Evolutionary conservation across 2,888 invertebrate species (phyloP).

Genomic region (Hirudinaria manillensis): DNA sequence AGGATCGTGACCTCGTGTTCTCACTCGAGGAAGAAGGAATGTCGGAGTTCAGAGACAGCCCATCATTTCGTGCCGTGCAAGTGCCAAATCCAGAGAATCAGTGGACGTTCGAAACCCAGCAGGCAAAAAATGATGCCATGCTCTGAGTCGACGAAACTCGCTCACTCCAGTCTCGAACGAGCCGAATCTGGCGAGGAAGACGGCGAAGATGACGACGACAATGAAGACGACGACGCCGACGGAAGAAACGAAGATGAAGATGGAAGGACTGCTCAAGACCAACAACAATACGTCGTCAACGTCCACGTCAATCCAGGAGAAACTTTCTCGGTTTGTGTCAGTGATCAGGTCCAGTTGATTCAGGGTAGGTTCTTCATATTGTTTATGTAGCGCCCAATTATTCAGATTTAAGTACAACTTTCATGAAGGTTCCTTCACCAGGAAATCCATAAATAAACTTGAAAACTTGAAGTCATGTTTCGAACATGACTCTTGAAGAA

Average conservation of each 20-base stretch:
- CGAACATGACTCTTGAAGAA: too few relatives aligned
- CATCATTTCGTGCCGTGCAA: background rate
- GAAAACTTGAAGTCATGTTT: background rate
- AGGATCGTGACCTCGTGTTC: background rate
- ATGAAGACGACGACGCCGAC: conserved; percentile 22
- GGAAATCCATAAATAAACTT: background rate
- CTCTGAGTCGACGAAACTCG: background rate
- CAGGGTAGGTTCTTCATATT: conserved; percentile 60
- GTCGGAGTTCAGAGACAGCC: background rate
- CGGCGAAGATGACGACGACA: conserved; percentile 21
- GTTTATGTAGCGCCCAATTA: conserved; percentile 16
- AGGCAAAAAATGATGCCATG: background rate
- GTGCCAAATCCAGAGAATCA: background rate
- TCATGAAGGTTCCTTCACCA: background rate
- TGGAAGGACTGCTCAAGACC: background rate
- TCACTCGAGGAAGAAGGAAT: background rate
- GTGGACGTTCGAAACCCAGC: background rate
- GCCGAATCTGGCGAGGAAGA: background rate
- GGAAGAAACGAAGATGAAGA: background rate
- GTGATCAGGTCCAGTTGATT: conserved; percentile 69
- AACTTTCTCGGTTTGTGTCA: conserved; percentile 69
- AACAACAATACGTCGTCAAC: conserved; percentile 64
- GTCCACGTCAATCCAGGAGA: conserved; percentile 74
- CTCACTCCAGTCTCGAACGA: background rate
- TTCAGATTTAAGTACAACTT: background rate